Evolutionary conservation across 1,140 invertebrate species (phyloP), one percentile per base, ranked within the genome.

Genomic region (Aphaenogaster rudis): DNA sequence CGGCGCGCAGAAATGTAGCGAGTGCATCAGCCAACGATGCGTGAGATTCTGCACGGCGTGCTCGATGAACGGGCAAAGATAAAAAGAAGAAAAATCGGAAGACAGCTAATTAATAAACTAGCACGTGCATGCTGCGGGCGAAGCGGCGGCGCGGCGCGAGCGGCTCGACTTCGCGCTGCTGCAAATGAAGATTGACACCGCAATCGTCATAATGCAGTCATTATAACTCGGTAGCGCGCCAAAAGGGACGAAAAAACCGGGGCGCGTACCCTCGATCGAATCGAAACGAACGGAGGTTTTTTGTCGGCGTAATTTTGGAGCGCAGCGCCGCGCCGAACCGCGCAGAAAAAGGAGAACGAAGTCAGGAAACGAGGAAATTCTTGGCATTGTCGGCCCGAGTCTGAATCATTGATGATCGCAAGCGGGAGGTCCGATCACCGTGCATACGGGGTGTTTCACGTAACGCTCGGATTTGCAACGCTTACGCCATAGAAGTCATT

Each of bases 111-210:
- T 86, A 90, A 88, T 88, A 88, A 88, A 90, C 76, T 78, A 81
- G 82, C 69, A 76, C 77, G 82, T 39, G 76, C 63, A 64, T 48
- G 67, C 66, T 63, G 74, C 64, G 39, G 36, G 61, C 76, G 64
- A 67, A 50, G 78, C 45, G 77, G 78, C 45, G 77, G 67, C 79
- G 59, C 50, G 36, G 15, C 39, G 82, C 52, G 48, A 64, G 45
- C 79, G 57, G 57, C 42, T 48, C 36, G 52, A 33, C n/a, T 57
- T 45, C 54, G 76, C 63, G 80, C 76, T 79, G 88, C 76, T 86
- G 85, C 88, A 93, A 94, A 94, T 93, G 92, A 94, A 93, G 92
- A 94, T 93, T 93, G 93, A 94, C 93, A 93, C 90, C 72, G 90
- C 91, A 94, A 93, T 94, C 94, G 90, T 93, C 92, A 93, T 93